These are phyloP conservation scores for Pseudochaenichthys georgianus DNA, from an alignment of 2,797 vertebrate genomes.

Conservation along the genomic window DNA sequence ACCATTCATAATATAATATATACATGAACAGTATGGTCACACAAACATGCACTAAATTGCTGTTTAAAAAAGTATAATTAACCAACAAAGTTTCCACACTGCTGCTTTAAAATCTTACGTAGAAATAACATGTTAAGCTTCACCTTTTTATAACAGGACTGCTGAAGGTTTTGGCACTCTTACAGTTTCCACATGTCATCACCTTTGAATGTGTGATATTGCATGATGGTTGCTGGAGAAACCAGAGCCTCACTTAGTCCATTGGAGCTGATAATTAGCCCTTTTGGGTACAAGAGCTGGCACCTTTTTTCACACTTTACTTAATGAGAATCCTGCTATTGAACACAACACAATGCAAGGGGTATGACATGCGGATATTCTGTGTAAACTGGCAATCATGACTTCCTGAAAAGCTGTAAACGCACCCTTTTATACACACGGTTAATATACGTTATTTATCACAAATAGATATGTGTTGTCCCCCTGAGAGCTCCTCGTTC, in stretches of 20 bases:
- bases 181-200: conserved; percentile 45
- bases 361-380: conserved; percentile 31
- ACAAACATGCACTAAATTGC: neutral
- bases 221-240: conserved; percentile 77
- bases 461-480: conserved; percentile 53
- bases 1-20: neutral
- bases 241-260: conserved; percentile 71
- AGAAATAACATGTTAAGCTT: neutral
- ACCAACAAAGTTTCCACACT: neutral
- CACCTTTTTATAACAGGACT: conserved; percentile 10
- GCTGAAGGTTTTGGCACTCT: neutral
- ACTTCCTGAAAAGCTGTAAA: conserved; percentile 60
- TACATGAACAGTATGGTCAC: neutral
- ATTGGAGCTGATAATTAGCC: conserved; percentile 82
- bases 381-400: conserved; percentile 53
- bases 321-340: conserved; percentile 73
- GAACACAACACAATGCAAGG: conserved; percentile 31
- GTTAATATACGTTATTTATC: conserved; percentile 72
- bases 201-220: conserved; percentile 81
- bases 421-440: conserved; percentile 60
- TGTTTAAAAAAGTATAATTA: neutral
- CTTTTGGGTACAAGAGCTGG: conserved; percentile 75
- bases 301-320: conserved; percentile 77
- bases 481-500: conserved; percentile 45
- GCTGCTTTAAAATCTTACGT: neutral